Conservation (phyloP, 2,797 vertebrate genomes). For the Platyrinchus mystaceus region DNA sequence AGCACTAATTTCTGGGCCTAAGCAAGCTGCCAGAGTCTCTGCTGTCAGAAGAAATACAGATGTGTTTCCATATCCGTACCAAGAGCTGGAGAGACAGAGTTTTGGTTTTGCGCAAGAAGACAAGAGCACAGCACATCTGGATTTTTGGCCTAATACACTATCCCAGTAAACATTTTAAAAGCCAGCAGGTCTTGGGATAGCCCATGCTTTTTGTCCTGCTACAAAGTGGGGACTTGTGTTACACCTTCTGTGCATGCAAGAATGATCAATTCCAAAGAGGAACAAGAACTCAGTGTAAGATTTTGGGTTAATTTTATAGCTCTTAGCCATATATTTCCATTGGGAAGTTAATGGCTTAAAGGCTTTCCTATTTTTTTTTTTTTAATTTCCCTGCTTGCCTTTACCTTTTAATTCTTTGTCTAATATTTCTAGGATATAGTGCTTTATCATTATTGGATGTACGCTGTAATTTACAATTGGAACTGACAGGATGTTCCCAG, state of each 20-base stretch:
- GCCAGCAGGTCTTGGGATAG: neutral
- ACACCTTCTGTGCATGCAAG: neutral
- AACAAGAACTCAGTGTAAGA: neutral
- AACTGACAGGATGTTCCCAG: neutral
- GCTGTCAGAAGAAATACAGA: neutral
- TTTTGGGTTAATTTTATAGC: neutral
- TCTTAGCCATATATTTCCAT: neutral
- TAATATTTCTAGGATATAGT: neutral
- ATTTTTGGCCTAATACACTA: neutral
- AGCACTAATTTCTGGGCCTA: neutral
- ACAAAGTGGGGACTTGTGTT: neutral
- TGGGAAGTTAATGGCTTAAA: neutral
- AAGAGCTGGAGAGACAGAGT: neutral
- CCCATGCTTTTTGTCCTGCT: neutral
- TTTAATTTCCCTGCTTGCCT: neutral
- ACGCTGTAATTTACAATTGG: neutral
- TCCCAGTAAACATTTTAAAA: neutral
- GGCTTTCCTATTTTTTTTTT: neutral
- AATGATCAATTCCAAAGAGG: neutral
- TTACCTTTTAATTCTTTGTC: neutral
- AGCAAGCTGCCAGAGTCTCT: neutral
- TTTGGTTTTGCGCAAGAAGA: neutral
- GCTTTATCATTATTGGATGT: neutral
- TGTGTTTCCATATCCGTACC: neutral
- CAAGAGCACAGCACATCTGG: neutral